These are phyloP conservation scores for Lepas anatifera DNA, from an alignment of 2,888 invertebrate species.

Conservation along the genomic window DNA sequence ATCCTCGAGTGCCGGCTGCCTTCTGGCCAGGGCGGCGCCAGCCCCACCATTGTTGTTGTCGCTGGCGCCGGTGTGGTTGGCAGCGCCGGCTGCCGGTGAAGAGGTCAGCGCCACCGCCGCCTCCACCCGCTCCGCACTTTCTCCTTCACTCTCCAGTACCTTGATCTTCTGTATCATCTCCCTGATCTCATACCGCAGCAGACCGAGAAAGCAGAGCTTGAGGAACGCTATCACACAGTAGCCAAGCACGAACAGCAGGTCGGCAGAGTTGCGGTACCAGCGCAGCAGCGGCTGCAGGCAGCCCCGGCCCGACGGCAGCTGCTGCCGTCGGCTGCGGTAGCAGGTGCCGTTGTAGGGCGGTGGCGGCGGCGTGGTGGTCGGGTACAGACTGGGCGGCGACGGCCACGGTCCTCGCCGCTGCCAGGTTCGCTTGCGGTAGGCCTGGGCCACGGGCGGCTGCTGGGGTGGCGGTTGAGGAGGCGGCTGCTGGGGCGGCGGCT, in stretches of 20 bases:
- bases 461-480: constrained; percentile 4
- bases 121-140: not conserved
- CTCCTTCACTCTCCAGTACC: constrained; percentile 51
- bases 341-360: constrained; percentile 13
- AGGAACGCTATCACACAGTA: constrained; percentile 81
- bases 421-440: not conserved
- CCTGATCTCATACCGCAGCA: constrained; percentile 64
- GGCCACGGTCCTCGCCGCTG: not conserved
- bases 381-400: not conserved
- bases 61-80: constrained; percentile 12
- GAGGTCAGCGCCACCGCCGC: not conserved
- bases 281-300: constrained; percentile 59
- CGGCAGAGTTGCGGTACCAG: constrained; percentile 66
- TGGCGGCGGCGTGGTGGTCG: not conserved
- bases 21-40: constrained; percentile 16
- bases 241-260: constrained; percentile 59
- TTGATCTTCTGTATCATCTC: constrained; percentile 87
- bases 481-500: constrained; percentile 11
- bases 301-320: constrained; percentile 35
- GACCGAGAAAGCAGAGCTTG: constrained; percentile 76
- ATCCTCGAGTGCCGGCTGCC: constrained; percentile 16
- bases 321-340: not conserved
- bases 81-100: not conserved
- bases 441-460: not conserved
- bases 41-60: not conserved